phyloP scores from a whole-genome alignment of 1,140 invertebrate species.

The Oryzaephilus surinamensis region DNA sequence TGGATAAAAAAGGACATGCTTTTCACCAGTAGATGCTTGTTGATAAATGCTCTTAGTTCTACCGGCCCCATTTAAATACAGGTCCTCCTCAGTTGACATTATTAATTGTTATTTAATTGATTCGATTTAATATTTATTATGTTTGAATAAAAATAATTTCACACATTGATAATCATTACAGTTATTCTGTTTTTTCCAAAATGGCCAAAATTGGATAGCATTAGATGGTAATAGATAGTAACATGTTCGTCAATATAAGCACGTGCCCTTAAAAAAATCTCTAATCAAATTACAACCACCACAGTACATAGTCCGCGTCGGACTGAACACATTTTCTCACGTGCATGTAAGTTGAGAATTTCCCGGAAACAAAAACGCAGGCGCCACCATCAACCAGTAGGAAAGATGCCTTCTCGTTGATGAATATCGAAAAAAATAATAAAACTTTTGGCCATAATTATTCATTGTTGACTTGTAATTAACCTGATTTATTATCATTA shows the following conservation, averaged over 20 bases:
- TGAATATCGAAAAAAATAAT: constrained; percentile 1
- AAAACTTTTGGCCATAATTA: constrained; percentile 3
- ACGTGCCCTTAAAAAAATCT: too few relatives aligned
- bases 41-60: constrained; percentile 32
- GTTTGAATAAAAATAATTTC: too few relatives aligned
- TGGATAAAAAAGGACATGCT: constrained; percentile 36
- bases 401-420: constrained; percentile 5
- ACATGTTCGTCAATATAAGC: too few relatives aligned
- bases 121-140: too few relatives aligned
- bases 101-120: constrained; percentile 1
- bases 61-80: constrained; percentile 29
- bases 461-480: constrained; percentile 13
- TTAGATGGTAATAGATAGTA: too few relatives aligned
- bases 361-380: constrained; percentile 4
- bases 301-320: constrained; percentile 13
- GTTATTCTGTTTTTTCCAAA: neutral
- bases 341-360: constrained; percentile 4
- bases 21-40: constrained; percentile 33
- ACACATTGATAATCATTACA: too few relatives aligned
- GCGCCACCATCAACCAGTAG: constrained; percentile 6
- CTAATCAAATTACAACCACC: constrained; percentile 5
- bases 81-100: constrained; percentile 30
- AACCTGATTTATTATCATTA: constrained; percentile 12
- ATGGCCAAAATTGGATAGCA: too few relatives aligned
- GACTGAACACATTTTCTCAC: constrained; percentile 12